phyloP scores from a whole-genome alignment of 2,113 vertebrate species.

The Prolemur simus region DNA sequence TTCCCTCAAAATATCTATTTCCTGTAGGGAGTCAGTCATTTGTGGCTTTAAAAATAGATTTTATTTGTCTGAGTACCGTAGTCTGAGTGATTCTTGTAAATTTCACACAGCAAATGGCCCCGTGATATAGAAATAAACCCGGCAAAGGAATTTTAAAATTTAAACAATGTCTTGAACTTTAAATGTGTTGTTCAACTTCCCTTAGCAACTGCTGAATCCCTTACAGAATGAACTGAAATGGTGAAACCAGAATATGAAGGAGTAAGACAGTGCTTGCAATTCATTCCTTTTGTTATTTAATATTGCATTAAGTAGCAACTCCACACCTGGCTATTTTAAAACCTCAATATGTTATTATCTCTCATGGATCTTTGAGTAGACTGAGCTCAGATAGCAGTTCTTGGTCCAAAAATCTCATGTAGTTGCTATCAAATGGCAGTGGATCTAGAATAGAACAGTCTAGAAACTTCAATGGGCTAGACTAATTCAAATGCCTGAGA shows the following conservation, averaged over 20 bases:
- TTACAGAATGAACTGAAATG: background rate
- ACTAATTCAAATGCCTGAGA: background rate
- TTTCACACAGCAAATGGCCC: background rate
- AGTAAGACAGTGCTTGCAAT: background rate
- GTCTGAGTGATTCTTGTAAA: background rate
- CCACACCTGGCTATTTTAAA: background rate
- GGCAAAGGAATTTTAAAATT: background rate
- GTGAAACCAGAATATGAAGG: background rate
- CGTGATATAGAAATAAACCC: background rate
- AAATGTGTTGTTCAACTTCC: background rate
- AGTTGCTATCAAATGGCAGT: background rate
- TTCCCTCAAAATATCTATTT: background rate
- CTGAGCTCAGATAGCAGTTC: background rate
- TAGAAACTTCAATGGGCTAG: background rate
- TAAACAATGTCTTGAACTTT: background rate
- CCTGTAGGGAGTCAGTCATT: background rate
- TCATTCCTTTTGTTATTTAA: background rate
- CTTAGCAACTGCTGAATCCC: background rate
- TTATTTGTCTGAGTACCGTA: background rate
- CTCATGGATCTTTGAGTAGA: background rate
- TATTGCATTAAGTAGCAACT: background rate
- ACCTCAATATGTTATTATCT: background rate
- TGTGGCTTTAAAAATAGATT: background rate
- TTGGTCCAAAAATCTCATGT: background rate
- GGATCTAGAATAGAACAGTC: background rate